phyloP scores from a whole-genome alignment of 2,888 invertebrate genomes.

The Patella depressa region DNA sequence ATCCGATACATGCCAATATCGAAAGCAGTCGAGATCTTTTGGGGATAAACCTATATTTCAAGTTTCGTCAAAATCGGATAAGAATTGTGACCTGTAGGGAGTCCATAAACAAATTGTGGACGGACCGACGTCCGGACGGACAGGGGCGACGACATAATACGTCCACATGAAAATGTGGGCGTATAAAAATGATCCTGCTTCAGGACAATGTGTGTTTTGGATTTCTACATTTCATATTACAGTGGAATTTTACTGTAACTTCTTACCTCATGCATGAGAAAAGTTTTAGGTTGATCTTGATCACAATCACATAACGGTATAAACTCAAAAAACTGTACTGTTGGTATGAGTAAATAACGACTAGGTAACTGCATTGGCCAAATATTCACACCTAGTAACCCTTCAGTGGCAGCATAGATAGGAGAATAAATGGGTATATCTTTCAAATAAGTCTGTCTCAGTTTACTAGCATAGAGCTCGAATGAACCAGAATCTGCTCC shows the following conservation, averaged over 20 bases:
- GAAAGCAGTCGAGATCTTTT: no score
- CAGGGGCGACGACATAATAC: no score
- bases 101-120: no score
- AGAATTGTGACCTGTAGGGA: no score
- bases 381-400: conserved; percentile 59
- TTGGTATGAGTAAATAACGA: conserved; percentile 61
- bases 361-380: conserved; percentile 57
- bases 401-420: conserved; percentile 69
- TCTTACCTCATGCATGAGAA: conserved; percentile 62
- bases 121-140: no score
- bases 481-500: conserved; percentile 64
- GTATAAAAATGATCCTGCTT: no score
- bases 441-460: conserved; percentile 51
- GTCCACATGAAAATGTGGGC: no score
- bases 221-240: background rate
- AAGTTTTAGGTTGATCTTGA: conserved; percentile 61
- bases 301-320: conserved; percentile 60
- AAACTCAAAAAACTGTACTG: conserved; percentile 68
- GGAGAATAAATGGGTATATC: conserved; percentile 65
- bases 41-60: no score
- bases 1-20: no score
- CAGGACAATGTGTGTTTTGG: no score
- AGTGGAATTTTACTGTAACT: background rate
- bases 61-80: no score
- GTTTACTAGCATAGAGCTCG: conserved; percentile 55